phyloP scores from a whole-genome alignment of 2,888 invertebrate genomes.

The Perizoma flavofasciatum region DNA sequence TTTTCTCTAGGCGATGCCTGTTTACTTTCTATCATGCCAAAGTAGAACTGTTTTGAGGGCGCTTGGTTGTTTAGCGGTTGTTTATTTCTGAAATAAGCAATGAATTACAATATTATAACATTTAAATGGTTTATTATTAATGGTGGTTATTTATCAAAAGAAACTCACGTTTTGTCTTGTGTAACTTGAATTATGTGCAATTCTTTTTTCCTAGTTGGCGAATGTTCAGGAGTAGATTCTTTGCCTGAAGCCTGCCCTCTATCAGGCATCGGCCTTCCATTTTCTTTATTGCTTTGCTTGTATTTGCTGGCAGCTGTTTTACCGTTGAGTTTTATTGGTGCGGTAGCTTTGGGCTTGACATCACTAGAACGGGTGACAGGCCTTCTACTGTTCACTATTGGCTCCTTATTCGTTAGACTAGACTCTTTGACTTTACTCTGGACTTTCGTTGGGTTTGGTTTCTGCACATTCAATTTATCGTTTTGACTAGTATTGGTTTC shows the following conservation, averaged over 20 bases:
- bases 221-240: conserved; percentile 85
- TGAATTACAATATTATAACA: not conserved
- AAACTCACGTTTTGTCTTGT: conserved; percentile 53
- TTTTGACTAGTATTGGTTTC: conserved; percentile 79
- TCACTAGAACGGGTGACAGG: conserved; percentile 66
- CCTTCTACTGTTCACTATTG: conserved; percentile 55
- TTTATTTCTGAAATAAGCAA: conserved; percentile 53
- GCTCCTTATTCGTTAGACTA: conserved; percentile 68
- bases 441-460: conserved; percentile 77
- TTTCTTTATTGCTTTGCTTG: conserved; percentile 63
- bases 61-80: conserved; percentile 43
- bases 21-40: conserved; percentile 88
- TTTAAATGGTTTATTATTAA: not conserved
- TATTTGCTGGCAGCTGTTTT: conserved; percentile 54
- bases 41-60: conserved; percentile 87
- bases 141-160: not conserved
- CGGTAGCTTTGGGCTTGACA: conserved; percentile 56
- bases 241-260: conserved; percentile 86
- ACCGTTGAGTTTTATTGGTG: conserved; percentile 48
- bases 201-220: conserved; percentile 74
- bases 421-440: conserved; percentile 79
- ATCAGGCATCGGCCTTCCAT: conserved; percentile 64
- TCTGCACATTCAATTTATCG: conserved; percentile 59
- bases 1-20: conserved; percentile 62
- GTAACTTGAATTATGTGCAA: conserved; percentile 41